Base-by-base conservation (phyloP, 2,113 vertebrate genomes). In the Carollia perspicillata region DNA sequence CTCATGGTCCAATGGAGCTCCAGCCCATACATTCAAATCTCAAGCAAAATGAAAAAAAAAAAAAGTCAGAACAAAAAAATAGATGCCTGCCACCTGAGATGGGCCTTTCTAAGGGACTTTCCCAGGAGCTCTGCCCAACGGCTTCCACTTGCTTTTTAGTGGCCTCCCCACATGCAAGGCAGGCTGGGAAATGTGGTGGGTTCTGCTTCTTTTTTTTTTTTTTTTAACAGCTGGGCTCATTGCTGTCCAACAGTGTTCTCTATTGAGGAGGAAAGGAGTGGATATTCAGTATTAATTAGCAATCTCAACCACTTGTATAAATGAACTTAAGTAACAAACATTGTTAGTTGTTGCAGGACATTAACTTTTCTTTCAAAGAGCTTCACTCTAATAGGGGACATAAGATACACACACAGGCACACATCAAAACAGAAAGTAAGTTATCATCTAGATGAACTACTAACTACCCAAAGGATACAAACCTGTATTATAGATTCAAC, bases 311-410 rank as follows among this genome's bases (percentile, higher is more conserved):
- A 79, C 42, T 74, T 68, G 11, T 58, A 80, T 83, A 88, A 85
- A 90, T 77, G 9, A 79, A 69, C 53, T 79, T 85, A 17, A 78
- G 84, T 68, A 93, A 94, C 49, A 72, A 63, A n/a, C 30, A 86
- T 30, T 63, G n/a, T 26, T 23, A 44, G 20, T 78, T 63, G 33
- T 68, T 47, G 63, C 49, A 84, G 2, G 40, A 92, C 72, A 92
- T 58, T 17, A n/a, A 89, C 63, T 35, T 53, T 71, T 78, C 53
- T 88, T 93, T 94, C 86, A 91, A 96, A 87, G 40, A 92, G 16
- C 28, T 78, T 89, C 47, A 83, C 22, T 85, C 30, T 85, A 89
- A 79, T 18, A 42, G 26, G 6, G 17, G 35, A 89, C 83, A 75
- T 77, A 77, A 51, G 74, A 37, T 13, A 55, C 18, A 17, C 49